Evolutionary conservation across 2,113 vertebrate genomes (phyloP).

Genomic region (Terrapene triunguis): DNA sequence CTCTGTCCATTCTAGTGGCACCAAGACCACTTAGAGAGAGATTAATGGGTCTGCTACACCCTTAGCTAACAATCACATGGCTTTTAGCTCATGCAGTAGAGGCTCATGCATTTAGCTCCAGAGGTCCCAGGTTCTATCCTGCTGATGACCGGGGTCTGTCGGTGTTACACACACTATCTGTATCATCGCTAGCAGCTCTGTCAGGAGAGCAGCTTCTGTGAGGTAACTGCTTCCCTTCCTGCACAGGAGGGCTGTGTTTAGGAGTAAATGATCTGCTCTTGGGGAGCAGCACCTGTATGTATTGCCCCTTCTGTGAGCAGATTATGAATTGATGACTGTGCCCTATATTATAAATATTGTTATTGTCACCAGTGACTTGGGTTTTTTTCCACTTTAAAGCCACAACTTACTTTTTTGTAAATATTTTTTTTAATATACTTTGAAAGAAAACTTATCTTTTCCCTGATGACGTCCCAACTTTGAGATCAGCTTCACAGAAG

Average conservation of each 20-base stretch:
- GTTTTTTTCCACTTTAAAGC: neutral
- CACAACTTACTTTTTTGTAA: neutral
- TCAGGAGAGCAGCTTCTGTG: neutral
- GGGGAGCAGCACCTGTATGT: no score
- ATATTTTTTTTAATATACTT: neutral
- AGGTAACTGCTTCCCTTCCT: neutral
- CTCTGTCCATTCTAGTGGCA: no score
- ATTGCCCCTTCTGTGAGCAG: no score
- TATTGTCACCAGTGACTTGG: fast-evolving
- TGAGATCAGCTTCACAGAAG: neutral
- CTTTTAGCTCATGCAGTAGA: no score
- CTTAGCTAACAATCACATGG: no score
- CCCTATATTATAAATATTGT: neutral
- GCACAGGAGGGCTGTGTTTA: neutral
- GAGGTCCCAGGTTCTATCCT: no score
- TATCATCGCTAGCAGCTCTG: neutral
- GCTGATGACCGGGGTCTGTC: fast-evolving
- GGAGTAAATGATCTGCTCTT: neutral
- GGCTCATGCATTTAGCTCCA: no score
- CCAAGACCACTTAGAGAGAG: no score
- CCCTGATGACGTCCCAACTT: neutral
- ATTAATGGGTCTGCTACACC: no score
- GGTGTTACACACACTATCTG: no score
- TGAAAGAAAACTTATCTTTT: neutral
- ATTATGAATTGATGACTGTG: neutral